phyloP scores from a whole-genome alignment of 2,888 invertebrate genomes.

The Dilophus febrilis region DNA sequence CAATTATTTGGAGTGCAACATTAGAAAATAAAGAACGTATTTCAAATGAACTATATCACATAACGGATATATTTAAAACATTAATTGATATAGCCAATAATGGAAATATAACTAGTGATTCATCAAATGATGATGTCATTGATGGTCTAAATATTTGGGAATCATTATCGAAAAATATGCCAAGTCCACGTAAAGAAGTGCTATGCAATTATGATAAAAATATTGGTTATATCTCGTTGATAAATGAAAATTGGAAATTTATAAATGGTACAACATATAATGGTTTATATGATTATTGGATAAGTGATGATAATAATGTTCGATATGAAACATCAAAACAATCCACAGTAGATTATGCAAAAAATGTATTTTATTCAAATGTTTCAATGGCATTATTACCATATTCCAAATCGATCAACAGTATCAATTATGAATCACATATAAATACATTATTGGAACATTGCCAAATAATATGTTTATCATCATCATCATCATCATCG shows the following conservation, averaged over 20 bases:
- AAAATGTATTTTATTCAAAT: slow-evolving; percentile 15
- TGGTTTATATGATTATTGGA: slow-evolving; percentile 16
- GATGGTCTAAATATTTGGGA: slow-evolving; percentile 57
- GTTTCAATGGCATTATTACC: slow-evolving; percentile 14
- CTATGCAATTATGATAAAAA: slow-evolving; percentile 55
- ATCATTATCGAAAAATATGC: slow-evolving; percentile 33
- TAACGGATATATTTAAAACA: slow-evolving; percentile 74
- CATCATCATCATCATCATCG: not conserved
- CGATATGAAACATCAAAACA: slow-evolving; percentile 9
- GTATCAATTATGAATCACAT: not conserved
- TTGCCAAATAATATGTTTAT: not conserved
- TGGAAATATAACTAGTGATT: slow-evolving; percentile 16
- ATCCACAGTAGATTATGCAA: slow-evolving; percentile 14
- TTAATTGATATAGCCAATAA: slow-evolving; percentile 6
- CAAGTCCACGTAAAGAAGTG: slow-evolving; percentile 37
- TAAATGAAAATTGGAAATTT: slow-evolving; percentile 20
- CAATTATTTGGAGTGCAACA: slow-evolving; percentile 56
- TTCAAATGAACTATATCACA: slow-evolving; percentile 50
- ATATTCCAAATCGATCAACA: slow-evolving; percentile 5
- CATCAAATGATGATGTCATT: slow-evolving; percentile 16
- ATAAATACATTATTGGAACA: not conserved
- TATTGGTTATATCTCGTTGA: slow-evolving; percentile 22
- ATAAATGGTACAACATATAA: slow-evolving; percentile 21
- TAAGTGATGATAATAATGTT: slow-evolving; percentile 12
- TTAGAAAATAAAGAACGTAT: slow-evolving; percentile 36